Percentiles rank a stretch among this genome's conserved stretches.
Conservation (phyloP, 2,113 vertebrate species). For the Lutjanus erythropterus region DNA sequence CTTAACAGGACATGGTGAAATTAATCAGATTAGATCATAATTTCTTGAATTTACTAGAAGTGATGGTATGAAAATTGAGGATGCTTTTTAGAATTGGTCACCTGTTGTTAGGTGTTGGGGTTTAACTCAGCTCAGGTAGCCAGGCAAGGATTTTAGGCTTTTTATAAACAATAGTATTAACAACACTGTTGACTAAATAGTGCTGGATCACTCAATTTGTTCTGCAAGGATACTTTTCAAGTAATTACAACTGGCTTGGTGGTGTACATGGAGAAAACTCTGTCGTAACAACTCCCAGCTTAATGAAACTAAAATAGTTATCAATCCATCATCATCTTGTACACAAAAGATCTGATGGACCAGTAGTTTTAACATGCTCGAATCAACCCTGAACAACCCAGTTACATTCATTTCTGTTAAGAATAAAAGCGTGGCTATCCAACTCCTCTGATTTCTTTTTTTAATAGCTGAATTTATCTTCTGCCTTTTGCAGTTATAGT, state of each 20-base stretch:
- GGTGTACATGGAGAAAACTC: slow-evolving; percentile 59
- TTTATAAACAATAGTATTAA: slow-evolving; percentile 60
- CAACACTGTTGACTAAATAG: slow-evolving; percentile 23
- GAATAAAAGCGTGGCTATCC: slow-evolving; percentile 83
- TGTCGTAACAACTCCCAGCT: slow-evolving; percentile 75
- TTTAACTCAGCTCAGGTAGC: slow-evolving; percentile 34
- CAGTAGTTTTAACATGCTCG: slow-evolving; percentile 89
- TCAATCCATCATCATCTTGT: slow-evolving; percentile 42
- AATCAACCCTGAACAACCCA: slow-evolving; percentile 93
- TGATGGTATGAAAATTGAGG: not conserved
- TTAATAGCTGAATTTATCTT: slow-evolving; percentile 21
- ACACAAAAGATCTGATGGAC: slow-evolving; percentile 87
- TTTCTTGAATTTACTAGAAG: not conserved
- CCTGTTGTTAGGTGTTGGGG: not conserved
- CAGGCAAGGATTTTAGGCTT: slow-evolving; percentile 80
- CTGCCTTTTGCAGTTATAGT: not conserved
- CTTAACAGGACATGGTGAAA: not conserved
- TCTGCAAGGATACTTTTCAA: slow-evolving; percentile 51
- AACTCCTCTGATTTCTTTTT: slow-evolving; percentile 78
- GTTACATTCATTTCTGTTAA: slow-evolving; percentile 94
- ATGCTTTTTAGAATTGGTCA: slow-evolving; percentile 10
- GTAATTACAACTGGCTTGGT: slow-evolving; percentile 57
- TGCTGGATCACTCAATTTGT: slow-evolving; percentile 29
- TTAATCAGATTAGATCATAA: not conserved
- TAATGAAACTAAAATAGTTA: slow-evolving; percentile 82